Evolutionary conservation across 2,888 invertebrate species (phyloP).

Genomic region (Helobdella robusta): DNA sequence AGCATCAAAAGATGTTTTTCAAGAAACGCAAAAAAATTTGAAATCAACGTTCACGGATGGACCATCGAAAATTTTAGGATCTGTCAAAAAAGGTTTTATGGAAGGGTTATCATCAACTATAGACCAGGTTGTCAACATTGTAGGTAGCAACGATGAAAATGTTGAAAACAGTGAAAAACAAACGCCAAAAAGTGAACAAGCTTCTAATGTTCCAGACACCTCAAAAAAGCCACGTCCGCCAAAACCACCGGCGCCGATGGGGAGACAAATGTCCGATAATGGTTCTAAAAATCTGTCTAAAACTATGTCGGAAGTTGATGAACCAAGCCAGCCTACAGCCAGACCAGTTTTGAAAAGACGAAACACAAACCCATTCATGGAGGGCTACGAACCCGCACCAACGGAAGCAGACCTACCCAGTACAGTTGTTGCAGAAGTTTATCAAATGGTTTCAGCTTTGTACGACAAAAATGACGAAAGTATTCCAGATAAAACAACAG

Average conservation of each 20-base stretch:
- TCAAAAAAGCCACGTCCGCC: constrained; percentile 22
- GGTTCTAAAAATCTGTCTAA: constrained; percentile 23
- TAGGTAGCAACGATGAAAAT: constrained; percentile 27
- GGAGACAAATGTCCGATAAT: constrained; percentile 22
- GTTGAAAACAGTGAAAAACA: neutral
- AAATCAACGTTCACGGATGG: constrained; percentile 32
- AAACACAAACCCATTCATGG: constrained; percentile 31
- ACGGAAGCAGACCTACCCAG: constrained; percentile 18
- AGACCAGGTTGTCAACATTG: constrained; percentile 31
- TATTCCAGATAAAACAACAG: neutral
- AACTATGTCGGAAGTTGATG: neutral
- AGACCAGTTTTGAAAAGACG: constrained; percentile 24
- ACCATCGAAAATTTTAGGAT: constrained; percentile 32
- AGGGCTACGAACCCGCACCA: constrained; percentile 23
- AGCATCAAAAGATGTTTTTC: constrained; percentile 21
- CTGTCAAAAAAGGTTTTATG: constrained; percentile 32
- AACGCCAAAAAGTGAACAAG: neutral
- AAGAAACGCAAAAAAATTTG: constrained; percentile 24
- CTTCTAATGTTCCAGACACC: neutral
- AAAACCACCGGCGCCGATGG: constrained; percentile 22
- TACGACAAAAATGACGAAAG: constrained; percentile 14
- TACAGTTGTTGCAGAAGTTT: constrained; percentile 13
- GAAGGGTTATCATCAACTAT: constrained; percentile 31
- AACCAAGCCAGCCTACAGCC: neutral
- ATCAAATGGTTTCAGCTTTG: constrained; percentile 19